Conservation (phyloP, 2,797 vertebrate genomes). For the Aulostomus chinensis region DNA sequence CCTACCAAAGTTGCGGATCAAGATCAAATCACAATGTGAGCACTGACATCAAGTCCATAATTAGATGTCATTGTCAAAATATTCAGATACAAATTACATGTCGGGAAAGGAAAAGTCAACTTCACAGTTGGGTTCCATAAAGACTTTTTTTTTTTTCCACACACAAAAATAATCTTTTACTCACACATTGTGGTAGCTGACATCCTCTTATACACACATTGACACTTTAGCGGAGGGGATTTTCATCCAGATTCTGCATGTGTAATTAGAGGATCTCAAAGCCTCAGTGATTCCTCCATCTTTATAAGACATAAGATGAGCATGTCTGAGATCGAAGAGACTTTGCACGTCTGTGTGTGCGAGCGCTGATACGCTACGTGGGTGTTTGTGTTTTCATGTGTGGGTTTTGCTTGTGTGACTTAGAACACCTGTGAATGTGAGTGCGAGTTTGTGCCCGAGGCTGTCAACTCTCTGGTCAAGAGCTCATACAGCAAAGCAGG, state of each 20-base stretch:
- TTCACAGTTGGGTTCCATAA: background rate
- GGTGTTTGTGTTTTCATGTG: conserved; percentile 38
- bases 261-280: conserved; percentile 16
- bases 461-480: conserved; percentile 41
- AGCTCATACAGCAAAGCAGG: conserved; percentile 47
- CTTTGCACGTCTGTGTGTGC: conserved; percentile 24
- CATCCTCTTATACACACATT: background rate
- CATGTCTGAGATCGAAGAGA: conserved; percentile 27
- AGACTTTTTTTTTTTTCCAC: background rate
- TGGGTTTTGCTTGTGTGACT: conserved; percentile 38
- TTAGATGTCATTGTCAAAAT: background rate
- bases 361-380: conserved; percentile 21
- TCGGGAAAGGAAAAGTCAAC: too few relatives aligned
- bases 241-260: too few relatives aligned
- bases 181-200: background rate
- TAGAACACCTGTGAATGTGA: conserved; percentile 12
- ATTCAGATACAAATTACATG: background rate
- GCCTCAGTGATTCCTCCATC: conserved; percentile 18
- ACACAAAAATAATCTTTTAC: background rate
- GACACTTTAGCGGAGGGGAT: conserved; percentile 1
- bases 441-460: conserved; percentile 43
- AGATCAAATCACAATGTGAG: background rate
- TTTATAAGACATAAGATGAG: conserved; percentile 31
- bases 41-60: background rate
- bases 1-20: background rate